phyloP scores from a whole-genome alignment of 2,113 vertebrate genomes.

The Epinephelus cyanopodus region DNA sequence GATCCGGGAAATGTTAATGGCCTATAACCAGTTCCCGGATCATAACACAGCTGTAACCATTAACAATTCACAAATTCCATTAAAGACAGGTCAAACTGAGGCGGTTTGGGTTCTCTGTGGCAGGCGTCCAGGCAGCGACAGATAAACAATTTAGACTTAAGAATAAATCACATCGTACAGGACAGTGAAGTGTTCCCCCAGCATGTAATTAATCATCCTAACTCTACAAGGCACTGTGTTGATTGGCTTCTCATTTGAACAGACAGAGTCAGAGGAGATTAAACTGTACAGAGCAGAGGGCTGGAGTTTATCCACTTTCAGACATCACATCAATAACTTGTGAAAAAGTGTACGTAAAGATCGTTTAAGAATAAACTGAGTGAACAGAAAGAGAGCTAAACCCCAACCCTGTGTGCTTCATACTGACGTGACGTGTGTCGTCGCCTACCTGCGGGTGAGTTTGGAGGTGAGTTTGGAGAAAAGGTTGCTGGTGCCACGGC shows the following conservation, averaged over 20 bases:
- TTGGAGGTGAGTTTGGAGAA: slow-evolving; percentile 98
- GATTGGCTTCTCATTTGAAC: slow-evolving; percentile 38
- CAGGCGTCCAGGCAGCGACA: slow-evolving; percentile 62
- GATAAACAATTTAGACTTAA: slow-evolving; percentile 23
- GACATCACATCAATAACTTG: not conserved
- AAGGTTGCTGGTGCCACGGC: slow-evolving; percentile 95
- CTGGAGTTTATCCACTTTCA: slow-evolving; percentile 17
- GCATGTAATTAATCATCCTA: slow-evolving; percentile 44
- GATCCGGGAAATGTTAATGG: too few species aligned
- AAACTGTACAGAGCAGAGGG: slow-evolving; percentile 11
- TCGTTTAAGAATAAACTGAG: not conserved
- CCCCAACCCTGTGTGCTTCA: not conserved
- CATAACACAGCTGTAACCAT: not conserved
- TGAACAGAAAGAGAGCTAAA: not conserved
- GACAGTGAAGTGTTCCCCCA: slow-evolving; percentile 43
- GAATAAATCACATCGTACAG: slow-evolving; percentile 52
- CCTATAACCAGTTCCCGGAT: not conserved
- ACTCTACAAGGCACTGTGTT: slow-evolving; percentile 25
- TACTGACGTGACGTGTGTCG: not conserved
- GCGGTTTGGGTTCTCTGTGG: slow-evolving; percentile 19
- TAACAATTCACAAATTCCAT: not conserved
- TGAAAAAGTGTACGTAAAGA: not conserved
- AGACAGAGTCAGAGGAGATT: slow-evolving; percentile 19
- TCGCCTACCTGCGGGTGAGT: slow-evolving; percentile 93
- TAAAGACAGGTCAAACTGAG: not conserved